These are phyloP conservation scores for Synanceia verrucosa DNA, from an alignment of 2,797 vertebrate genomes.

Conservation along the genomic window DNA sequence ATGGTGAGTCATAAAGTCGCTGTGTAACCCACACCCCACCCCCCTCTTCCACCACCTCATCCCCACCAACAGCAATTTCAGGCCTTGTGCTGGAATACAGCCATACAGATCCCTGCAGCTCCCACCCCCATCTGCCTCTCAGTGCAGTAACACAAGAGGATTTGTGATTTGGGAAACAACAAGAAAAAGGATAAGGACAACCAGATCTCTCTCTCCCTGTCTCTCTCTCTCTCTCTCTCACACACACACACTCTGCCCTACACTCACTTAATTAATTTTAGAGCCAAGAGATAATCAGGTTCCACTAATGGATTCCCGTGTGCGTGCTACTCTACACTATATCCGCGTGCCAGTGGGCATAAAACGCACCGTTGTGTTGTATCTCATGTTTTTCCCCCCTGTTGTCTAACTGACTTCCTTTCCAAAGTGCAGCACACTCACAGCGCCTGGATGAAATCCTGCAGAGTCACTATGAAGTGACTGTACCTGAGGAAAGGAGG, in stretches of 20 bases:
- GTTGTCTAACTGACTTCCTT: conserved; percentile 47
- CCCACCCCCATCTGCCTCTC: conserved; percentile 64
- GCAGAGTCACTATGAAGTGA: conserved; percentile 64
- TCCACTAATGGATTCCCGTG: conserved; percentile 82
- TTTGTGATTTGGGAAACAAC: conserved; percentile 58
- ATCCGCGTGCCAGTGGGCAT: conserved; percentile 74
- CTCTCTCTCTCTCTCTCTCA: conserved; percentile 2
- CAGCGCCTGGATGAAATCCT: conserved; percentile 59
- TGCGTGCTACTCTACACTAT: conserved; percentile 62
- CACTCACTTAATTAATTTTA: conserved; percentile 82
- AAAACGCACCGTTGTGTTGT: conserved; percentile 69
- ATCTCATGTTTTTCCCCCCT: conserved; percentile 45
- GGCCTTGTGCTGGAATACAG: conserved; percentile 44
- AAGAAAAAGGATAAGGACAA: conserved; percentile 51
- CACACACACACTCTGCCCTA: conserved; percentile 36
- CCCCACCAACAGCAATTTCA: conserved; percentile 38
- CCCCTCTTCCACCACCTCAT: conserved; percentile 1
- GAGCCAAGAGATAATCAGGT: conserved; percentile 82
- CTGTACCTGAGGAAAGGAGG: conserved; percentile 12
- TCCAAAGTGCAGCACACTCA: conserved; percentile 24
- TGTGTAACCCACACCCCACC: conserved; percentile 14
- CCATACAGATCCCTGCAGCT: conserved; percentile 42
- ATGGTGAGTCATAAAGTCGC: conserved; percentile 41
- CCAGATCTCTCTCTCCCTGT: conserved; percentile 45
- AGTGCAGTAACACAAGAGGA: conserved; percentile 64